These are phyloP conservation scores for Serranus cabrilla DNA, from an alignment of 2,797 vertebrate species.

Conservation along the genomic window DNA sequence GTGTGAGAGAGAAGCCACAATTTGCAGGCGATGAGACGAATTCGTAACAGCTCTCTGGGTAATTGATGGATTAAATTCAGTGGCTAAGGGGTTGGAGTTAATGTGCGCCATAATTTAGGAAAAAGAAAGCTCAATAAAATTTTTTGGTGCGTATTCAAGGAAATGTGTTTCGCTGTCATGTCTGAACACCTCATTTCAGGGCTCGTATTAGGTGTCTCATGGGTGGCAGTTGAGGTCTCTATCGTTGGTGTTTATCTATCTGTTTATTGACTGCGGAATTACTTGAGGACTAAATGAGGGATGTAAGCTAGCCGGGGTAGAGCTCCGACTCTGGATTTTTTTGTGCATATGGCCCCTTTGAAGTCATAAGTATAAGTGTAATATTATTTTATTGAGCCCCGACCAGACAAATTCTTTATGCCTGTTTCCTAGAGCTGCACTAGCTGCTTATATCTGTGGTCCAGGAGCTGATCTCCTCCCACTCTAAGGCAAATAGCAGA, in stretches of 20 bases:
- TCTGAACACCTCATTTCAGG: conserved; percentile 75
- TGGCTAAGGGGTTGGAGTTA: conserved; percentile 83
- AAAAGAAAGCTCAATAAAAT: conserved; percentile 80
- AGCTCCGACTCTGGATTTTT: conserved; percentile 47
- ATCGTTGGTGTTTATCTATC: conserved; percentile 74
- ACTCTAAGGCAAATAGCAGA: conserved; percentile 50
- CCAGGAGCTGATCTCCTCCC: conserved; percentile 65
- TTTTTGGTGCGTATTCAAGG: conserved; percentile 76
- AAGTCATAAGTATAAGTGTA: conserved; percentile 76
- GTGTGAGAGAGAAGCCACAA: conserved; percentile 77
- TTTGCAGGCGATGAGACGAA: conserved; percentile 85
- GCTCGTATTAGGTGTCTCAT: conserved; percentile 56
- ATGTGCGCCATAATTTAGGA: conserved; percentile 83
- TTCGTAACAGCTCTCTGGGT: conserved; percentile 86
- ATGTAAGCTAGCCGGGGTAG: conserved; percentile 49
- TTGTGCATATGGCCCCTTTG: conserved; percentile 60
- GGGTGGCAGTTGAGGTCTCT: conserved; percentile 62
- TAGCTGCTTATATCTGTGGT: conserved; percentile 65
- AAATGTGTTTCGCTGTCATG: conserved; percentile 75
- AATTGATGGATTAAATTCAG: conserved; percentile 90
- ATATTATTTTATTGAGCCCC: conserved; percentile 78
- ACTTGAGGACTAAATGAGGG: conserved; percentile 62
- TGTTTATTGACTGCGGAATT: conserved; percentile 77
- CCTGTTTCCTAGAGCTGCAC: conserved; percentile 65
- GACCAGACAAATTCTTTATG: conserved; percentile 71